These are phyloP conservation scores for Xanthia togata DNA, from an alignment of 2,888 invertebrate genomes.

Conservation along the genomic window DNA sequence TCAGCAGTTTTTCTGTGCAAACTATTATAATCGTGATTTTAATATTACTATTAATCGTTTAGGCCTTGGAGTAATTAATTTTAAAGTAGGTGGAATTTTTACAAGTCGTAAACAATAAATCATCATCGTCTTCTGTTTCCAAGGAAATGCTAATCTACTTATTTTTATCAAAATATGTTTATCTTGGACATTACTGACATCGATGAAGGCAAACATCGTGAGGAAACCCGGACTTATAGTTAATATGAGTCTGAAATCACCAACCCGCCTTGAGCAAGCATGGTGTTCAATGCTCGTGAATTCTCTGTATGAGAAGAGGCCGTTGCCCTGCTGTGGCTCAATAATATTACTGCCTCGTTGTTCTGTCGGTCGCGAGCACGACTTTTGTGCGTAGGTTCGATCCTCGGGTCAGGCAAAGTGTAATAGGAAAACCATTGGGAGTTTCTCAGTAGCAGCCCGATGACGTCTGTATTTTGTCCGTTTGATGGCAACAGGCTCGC, in stretches of 20 bases:
- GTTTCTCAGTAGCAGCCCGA: too few relatives aligned
- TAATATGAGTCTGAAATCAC: too few relatives aligned
- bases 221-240: too few relatives aligned
- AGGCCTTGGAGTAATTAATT: constrained; percentile 17
- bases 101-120: neutral
- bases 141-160: neutral
- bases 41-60: constrained; percentile 20
- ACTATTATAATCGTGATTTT: constrained; percentile 14
- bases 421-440: neutral
- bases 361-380: neutral
- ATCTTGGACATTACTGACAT: neutral
- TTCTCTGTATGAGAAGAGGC: too few relatives aligned
- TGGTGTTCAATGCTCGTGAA: too few relatives aligned
- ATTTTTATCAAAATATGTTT: neutral
- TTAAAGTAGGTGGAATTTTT: constrained; percentile 27
- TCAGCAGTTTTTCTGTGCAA: constrained; percentile 23
- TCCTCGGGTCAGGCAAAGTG: neutral
- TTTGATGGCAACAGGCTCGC: neutral
- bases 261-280: too few relatives aligned
- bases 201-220: too few relatives aligned
- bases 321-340: too few relatives aligned
- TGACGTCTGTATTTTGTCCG: too few relatives aligned
- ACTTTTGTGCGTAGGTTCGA: neutral
- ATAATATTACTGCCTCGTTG: neutral
- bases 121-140: neutral